Evolutionary conservation across 2,797 vertebrate species (phyloP).

Genomic region (Borostomias antarcticus): DNA sequence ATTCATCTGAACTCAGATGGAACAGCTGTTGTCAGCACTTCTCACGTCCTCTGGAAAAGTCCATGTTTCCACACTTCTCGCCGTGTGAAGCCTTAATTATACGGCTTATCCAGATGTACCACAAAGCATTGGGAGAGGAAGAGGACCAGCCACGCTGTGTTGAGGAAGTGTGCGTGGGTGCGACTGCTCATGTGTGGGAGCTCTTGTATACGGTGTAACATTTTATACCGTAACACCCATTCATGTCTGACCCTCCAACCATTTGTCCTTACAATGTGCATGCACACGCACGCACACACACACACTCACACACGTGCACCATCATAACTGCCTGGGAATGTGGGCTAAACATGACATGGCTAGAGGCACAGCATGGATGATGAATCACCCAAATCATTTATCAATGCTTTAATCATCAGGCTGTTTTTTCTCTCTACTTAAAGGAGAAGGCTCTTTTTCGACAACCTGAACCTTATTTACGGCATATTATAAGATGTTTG

Average conservation of each 20-base stretch:
- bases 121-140: constrained; percentile 60
- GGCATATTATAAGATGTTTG: too few species aligned
- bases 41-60: constrained; percentile 41
- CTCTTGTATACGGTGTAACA: constrained; percentile 25
- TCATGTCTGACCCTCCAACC: background rate
- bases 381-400: background rate
- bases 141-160: constrained; percentile 47
- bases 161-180: constrained; percentile 53
- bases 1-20: constrained; percentile 55
- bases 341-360: background rate
- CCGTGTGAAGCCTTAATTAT: constrained; percentile 41
- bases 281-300: background rate
- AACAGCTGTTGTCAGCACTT: constrained; percentile 58
- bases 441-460: too few species aligned
- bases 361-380: background rate
- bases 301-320: too few species aligned
- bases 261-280: constrained; percentile 12
- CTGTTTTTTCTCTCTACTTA: too few species aligned
- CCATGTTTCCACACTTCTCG: constrained; percentile 49
- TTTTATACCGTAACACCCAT: constrained; percentile 2
- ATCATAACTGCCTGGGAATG: background rate
- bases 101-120: constrained; percentile 67
- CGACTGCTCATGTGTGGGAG: constrained; percentile 37
- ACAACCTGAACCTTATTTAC: too few species aligned
- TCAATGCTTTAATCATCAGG: background rate